A percentile compares a stretch with the other conserved stretches of the same genome.
Evolutionary conservation across 35 echinoderm and acorn worm genomes (phyloP).

Genomic region (Patiria miniata): DNA sequence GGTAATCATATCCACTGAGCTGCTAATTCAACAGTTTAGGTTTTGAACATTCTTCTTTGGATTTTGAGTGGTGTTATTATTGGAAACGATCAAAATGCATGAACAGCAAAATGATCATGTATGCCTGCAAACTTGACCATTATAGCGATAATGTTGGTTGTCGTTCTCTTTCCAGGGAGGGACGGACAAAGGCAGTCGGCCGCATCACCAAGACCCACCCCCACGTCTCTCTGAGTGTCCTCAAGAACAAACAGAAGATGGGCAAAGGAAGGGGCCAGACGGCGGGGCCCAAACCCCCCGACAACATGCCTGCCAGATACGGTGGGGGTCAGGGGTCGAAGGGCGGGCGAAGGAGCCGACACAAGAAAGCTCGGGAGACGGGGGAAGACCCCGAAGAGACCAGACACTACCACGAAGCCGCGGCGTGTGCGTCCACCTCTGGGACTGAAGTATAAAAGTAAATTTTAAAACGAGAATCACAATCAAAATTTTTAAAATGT

Average conservation of each 20-base stretch:
- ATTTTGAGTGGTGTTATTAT: too few relatives aligned
- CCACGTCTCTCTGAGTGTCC: constrained; percentile 52
- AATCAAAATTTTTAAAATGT: too few relatives aligned
- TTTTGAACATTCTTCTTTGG: too few relatives aligned
- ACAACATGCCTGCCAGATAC: constrained; percentile 34
- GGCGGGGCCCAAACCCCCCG: constrained; percentile 71
- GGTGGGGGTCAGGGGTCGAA: constrained; percentile 22
- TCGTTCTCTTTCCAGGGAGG: constrained; percentile 70
- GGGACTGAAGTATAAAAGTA: neutral
- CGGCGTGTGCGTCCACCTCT: neutral
- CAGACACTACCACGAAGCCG: neutral
- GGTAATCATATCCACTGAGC: too few relatives aligned
- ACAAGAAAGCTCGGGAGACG: constrained; percentile 31
- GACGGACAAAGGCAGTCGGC: constrained; percentile 96
- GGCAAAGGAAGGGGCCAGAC: constrained; percentile 71
- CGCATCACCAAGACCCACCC: constrained; percentile 88
- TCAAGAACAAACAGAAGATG: constrained; percentile 79
- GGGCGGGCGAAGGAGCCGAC: constrained; percentile 34
- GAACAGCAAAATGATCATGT: too few relatives aligned
- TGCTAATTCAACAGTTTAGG: too few relatives aligned
- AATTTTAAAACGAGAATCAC: too few relatives aligned
- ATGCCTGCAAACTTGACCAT: too few relatives aligned
- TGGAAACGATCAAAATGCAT: too few relatives aligned
- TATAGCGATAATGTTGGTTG: neutral
- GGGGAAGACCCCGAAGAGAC: constrained; percentile 19